These are phyloP conservation scores for Diplodus puntazzo DNA, from an alignment of 2,797 vertebrate species.

Conservation along the genomic window DNA sequence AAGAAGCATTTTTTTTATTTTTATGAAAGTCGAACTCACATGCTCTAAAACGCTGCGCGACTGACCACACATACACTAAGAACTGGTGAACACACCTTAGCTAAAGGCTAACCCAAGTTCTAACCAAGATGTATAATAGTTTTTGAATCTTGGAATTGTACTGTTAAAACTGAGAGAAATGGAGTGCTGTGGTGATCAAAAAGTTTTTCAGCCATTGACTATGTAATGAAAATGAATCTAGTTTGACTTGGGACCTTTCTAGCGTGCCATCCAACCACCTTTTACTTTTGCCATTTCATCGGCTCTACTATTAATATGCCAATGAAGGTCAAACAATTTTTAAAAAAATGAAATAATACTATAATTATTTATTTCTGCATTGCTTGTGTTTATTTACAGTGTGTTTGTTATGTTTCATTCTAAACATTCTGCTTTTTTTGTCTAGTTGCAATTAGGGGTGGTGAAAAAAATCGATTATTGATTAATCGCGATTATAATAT, in stretches of 20 bases:
- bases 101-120: not conserved
- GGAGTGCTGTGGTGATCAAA: not conserved
- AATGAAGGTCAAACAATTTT: not conserved
- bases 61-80: no score
- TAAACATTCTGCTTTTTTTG: not conserved
- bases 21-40: not conserved
- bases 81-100: no score
- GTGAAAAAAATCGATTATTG: no score
- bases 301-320: not conserved
- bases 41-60: not conserved
- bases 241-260: not conserved
- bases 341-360: no score
- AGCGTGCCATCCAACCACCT: not conserved
- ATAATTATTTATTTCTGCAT: not conserved
- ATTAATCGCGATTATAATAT: no score
- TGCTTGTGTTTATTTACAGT: not conserved
- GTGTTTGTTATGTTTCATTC: not conserved
- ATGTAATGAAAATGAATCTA: not conserved
- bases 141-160: not conserved
- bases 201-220: not conserved
- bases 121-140: not conserved
- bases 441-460: no score
- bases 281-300: not conserved
- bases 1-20: not conserved
- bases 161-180: not conserved